These are phyloP conservation scores for Eudyptes chrysolophus DNA, from an alignment of 2,113 vertebrate species.

Conservation along the genomic window DNA sequence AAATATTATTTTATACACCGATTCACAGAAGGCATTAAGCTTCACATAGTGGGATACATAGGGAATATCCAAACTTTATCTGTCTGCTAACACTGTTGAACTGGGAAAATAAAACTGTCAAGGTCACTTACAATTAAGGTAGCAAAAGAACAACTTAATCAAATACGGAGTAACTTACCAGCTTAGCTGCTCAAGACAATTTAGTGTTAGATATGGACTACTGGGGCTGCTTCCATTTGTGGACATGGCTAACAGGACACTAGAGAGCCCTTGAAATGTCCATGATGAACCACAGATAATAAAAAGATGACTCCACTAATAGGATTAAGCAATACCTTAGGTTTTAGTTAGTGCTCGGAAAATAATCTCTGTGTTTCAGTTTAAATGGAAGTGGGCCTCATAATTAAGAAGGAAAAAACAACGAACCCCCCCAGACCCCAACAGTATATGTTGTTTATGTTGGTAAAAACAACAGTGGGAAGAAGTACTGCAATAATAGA, in stretches of 20 bases:
- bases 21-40: not conserved
- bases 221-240: not conserved
- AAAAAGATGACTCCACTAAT: not conserved
- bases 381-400: not conserved
- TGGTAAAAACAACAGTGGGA: not conserved
- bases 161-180: not conserved
- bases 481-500: not conserved
- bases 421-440: accelerated
- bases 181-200: not conserved
- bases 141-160: slow-evolving; percentile 6
- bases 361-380: not conserved
- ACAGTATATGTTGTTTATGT: not conserved
- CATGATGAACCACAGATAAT: not conserved
- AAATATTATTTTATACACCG: not conserved
- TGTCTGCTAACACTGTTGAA: not conserved
- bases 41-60: not conserved
- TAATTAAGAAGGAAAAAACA: not conserved
- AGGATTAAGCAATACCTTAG: not conserved
- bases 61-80: not conserved
- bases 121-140: slow-evolving; percentile 30
- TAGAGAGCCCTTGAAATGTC: not conserved
- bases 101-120: slow-evolving; percentile 21
- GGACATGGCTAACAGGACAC: not conserved
- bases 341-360: not conserved
- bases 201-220: not conserved